Evolutionary conservation across 2,113 vertebrate genomes (phyloP).

Genomic region (Cyanoliseus patagonus): DNA sequence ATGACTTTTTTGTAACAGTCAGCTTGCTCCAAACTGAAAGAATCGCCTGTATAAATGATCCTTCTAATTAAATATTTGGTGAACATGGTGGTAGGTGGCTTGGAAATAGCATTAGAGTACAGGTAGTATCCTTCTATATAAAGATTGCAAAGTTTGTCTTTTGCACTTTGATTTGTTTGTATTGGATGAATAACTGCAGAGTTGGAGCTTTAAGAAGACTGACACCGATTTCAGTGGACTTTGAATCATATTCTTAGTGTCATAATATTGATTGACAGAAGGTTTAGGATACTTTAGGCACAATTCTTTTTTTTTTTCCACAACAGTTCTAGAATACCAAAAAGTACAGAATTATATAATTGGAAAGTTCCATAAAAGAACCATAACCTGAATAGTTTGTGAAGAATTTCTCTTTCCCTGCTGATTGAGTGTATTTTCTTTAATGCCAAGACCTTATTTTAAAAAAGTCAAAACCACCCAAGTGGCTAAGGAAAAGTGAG

Average conservation of each 20-base stretch:
- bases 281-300: background rate
- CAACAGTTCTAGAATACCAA: background rate
- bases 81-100: background rate
- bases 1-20: background rate
- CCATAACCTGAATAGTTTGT: background rate
- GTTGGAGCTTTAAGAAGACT: background rate
- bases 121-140: background rate
- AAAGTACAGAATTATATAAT: background rate
- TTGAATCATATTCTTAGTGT: background rate
- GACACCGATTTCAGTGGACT: background rate
- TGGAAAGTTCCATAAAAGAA: background rate
- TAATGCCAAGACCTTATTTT: background rate
- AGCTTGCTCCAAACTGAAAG: background rate
- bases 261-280: background rate
- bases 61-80: background rate
- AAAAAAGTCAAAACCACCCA: background rate
- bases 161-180: background rate
- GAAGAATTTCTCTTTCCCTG: background rate
- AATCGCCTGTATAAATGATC: background rate
- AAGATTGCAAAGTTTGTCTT: background rate
- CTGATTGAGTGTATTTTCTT: background rate
- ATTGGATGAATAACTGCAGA: background rate
- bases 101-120: background rate
- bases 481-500: background rate
- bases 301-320: background rate